Conservation (phyloP, 2,888 invertebrate genomes). For the Myopa testacea region DNA sequence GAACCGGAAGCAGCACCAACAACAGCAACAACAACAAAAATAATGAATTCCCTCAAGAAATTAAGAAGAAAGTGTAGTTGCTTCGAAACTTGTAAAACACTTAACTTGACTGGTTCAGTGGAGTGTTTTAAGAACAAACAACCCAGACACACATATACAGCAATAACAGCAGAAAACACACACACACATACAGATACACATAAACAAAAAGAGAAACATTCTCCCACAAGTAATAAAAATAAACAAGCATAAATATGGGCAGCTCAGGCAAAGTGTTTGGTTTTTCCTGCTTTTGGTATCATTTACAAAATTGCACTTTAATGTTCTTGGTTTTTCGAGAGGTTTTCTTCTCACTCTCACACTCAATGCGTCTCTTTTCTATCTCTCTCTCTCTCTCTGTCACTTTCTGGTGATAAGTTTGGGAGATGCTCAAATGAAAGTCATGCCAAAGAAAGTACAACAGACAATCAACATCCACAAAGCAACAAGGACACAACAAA, state of each 20-base stretch:
- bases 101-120: conserved; percentile 36
- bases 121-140: conserved; percentile 14
- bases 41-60: conserved; percentile 56
- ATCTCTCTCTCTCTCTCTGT: no score
- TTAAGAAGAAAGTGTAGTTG: conserved; percentile 56
- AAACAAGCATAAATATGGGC: not conserved
- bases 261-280: conserved; percentile 29
- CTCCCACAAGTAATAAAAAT: conserved; percentile 16
- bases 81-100: conserved; percentile 44
- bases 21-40: conserved; percentile 18
- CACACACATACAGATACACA: not conserved
- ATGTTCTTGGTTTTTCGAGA: conserved; percentile 38
- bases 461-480: no score
- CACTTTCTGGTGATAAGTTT: no score
- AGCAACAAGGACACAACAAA: no score
- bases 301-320: conserved; percentile 59
- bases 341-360: not conserved
- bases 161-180: conserved; percentile 13
- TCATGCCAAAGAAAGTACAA: no score
- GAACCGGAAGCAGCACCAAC: not conserved
- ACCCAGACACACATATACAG: conserved; percentile 13
- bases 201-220: conserved; percentile 35
- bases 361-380: not conserved
- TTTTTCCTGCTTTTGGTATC: conserved; percentile 42
- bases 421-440: no score